Percentiles rank a stretch among this genome's conserved stretches.
Conservation (phyloP, 2,113 vertebrate species). For the Chionomys nivalis region DNA sequence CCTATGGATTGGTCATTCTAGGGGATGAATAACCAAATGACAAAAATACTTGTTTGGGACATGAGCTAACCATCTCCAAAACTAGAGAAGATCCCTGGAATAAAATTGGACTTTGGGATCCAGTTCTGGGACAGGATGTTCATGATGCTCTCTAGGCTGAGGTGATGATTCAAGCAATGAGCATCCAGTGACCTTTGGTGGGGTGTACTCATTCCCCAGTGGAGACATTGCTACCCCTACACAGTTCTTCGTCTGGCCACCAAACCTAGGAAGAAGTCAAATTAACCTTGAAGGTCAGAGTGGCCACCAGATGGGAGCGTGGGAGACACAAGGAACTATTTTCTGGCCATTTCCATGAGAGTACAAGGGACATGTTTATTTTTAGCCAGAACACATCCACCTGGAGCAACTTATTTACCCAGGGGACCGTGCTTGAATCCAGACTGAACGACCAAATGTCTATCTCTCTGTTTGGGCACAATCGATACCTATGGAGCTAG, state of each 20-base stretch:
- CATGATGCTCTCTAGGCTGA: conserved; percentile 93
- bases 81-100: conserved; percentile 92
- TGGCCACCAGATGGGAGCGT: conserved; percentile 89
- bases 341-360: conserved; percentile 92
- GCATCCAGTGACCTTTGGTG: conserved; percentile 94
- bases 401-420: conserved; percentile 87
- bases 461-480: conserved; percentile 82
- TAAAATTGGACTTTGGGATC: conserved; percentile 90
- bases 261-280: conserved; percentile 92
- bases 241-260: conserved; percentile 90
- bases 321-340: conserved; percentile 89
- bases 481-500: conserved; percentile 90
- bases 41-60: conserved; percentile 92
- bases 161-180: conserved; percentile 89
- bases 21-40: conserved; percentile 95
- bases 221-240: conserved; percentile 95
- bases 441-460: conserved; percentile 90
- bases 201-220: conserved; percentile 92
- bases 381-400: conserved; percentile 91
- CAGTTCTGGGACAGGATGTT: conserved; percentile 91
- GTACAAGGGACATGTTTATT: conserved; percentile 86
- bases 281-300: conserved; percentile 90
- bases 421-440: conserved; percentile 84
- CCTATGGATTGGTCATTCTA: conserved; percentile 92
- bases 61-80: conserved; percentile 92